Evolutionary conservation across 2,113 vertebrate species (phyloP).

Genomic region (Lepisosteus oculatus): DNA sequence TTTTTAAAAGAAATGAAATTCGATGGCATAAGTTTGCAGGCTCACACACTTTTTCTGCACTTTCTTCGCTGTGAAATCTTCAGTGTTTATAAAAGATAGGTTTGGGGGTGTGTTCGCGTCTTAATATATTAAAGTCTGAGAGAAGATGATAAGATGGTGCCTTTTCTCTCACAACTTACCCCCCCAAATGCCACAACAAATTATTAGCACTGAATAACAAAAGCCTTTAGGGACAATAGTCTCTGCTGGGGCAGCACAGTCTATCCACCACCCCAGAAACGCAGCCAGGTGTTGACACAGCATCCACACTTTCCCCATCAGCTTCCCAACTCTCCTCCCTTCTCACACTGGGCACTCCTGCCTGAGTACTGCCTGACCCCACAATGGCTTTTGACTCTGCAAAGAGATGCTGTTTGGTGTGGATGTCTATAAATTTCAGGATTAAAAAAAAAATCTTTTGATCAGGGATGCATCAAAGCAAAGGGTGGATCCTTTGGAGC

Average conservation of each 20-base stretch:
- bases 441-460: not conserved
- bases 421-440: not conserved
- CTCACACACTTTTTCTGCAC: too few relatives aligned
- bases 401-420: not conserved
- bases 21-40: too few relatives aligned
- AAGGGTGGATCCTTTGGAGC: not conserved
- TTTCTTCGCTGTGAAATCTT: too few relatives aligned
- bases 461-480: not conserved
- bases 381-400: not conserved
- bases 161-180: slow-evolving; percentile 32
- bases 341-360: slow-evolving; percentile 22
- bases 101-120: not conserved
- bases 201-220: slow-evolving; percentile 46
- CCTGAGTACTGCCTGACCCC: not conserved
- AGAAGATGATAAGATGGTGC: slow-evolving; percentile 26
- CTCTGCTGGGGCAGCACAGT: slow-evolving; percentile 29
- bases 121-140: slow-evolving; percentile 22
- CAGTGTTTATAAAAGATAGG: too few relatives aligned
- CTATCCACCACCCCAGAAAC: slow-evolving; percentile 23
- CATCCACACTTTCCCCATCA: slow-evolving; percentile 44
- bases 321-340: slow-evolving; percentile 47
- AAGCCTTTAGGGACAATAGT: slow-evolving; percentile 46
- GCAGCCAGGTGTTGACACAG: slow-evolving; percentile 51
- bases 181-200: slow-evolving; percentile 8
- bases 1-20: too few relatives aligned